Percentiles rank a stretch among this genome's conserved stretches.
Conservation (phyloP, 2,888 invertebrate species). For the Clostera curtula region DNA sequence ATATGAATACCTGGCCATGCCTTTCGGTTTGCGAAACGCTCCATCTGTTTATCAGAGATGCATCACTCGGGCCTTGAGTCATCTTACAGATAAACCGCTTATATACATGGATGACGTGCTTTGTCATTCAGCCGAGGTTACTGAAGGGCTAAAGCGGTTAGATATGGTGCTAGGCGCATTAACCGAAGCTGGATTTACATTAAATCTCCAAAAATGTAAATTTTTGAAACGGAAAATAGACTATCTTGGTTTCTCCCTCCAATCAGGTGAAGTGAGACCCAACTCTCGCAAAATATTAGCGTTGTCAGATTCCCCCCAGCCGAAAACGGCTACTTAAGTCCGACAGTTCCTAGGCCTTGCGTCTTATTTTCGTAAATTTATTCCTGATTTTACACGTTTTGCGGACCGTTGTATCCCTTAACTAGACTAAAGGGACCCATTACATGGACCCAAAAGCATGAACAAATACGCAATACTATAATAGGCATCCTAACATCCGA, state of each 20-base stretch:
- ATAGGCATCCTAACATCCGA: conserved; percentile 1
- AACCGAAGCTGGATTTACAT: conserved; percentile 10
- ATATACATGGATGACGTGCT: too few relatives aligned
- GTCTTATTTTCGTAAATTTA: conserved; percentile 6
- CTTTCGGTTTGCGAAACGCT: conserved; percentile 33
- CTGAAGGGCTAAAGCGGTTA: conserved; percentile 2
- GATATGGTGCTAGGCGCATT: conserved; percentile 6
- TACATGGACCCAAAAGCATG: conserved; percentile 14
- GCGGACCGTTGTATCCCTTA: too few relatives aligned
- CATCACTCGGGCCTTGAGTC: conserved; percentile 25
- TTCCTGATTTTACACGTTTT: conserved; percentile 9
- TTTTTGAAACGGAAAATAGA: conserved; percentile 10
- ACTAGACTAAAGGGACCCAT: conserved; percentile 19
- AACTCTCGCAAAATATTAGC: conserved; percentile 16
- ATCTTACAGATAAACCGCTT: too few relatives aligned
- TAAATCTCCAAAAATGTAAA: conserved; percentile 14
- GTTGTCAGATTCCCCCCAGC: conserved; percentile 6
- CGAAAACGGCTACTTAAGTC: conserved; percentile 11
- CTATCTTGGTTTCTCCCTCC: conserved; percentile 11
- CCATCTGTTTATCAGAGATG: conserved; percentile 34
- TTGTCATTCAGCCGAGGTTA: too few relatives aligned
- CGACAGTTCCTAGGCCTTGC: conserved; percentile 18
- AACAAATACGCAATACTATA: conserved; percentile 6
- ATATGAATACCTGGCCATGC: conserved; percentile 20
- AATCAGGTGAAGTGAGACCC: conserved; percentile 11